A percentile compares a stretch with the other conserved stretches of the same genome.
phyloP scores from a whole-genome alignment of 2,888 invertebrate genomes.

The Pseudococcus jackbeardsleyi region DNA sequence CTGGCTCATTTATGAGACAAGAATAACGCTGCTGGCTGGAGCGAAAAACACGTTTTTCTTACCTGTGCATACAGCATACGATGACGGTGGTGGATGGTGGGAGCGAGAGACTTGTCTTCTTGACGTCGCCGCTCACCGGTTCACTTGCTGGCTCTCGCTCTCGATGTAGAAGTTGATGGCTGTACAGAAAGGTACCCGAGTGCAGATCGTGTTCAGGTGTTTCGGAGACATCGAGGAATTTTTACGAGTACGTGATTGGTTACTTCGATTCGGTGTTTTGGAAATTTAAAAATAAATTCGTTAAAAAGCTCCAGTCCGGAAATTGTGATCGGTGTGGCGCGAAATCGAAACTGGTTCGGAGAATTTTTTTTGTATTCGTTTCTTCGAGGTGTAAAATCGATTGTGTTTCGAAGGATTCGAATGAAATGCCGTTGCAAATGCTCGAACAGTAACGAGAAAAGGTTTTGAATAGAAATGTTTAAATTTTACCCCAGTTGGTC shows the following conservation, averaged over 20 bases:
- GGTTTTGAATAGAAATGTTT: not conserved
- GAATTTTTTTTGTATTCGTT: not conserved
- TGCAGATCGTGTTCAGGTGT: not conserved
- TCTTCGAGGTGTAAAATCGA: not conserved
- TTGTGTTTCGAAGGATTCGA: not conserved
- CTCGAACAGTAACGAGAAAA: not conserved
- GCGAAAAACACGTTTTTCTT: constrained; percentile 54
- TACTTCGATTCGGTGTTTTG: not conserved
- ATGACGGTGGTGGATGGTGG: constrained; percentile 56
- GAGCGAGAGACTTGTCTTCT: constrained; percentile 23
- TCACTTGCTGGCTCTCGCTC: constrained; percentile 12
- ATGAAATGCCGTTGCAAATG: not conserved
- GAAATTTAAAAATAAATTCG: constrained; percentile 23
- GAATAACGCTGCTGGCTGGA: constrained; percentile 32
- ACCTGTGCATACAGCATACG: constrained; percentile 49
- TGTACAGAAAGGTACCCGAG: not conserved
- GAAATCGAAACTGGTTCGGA: no score
- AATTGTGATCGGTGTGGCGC: no score
- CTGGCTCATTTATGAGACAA: constrained; percentile 51
- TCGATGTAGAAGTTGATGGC: not conserved
- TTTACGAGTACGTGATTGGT: constrained; percentile 38
- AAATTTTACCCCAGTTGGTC: constrained; percentile 54
- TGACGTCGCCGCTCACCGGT: constrained; percentile 54
- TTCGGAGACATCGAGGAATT: constrained; percentile 29
- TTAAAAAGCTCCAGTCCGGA: no score